phyloP scores from a whole-genome alignment of 2,888 invertebrate genomes.

The Atrina japonica region DNA sequence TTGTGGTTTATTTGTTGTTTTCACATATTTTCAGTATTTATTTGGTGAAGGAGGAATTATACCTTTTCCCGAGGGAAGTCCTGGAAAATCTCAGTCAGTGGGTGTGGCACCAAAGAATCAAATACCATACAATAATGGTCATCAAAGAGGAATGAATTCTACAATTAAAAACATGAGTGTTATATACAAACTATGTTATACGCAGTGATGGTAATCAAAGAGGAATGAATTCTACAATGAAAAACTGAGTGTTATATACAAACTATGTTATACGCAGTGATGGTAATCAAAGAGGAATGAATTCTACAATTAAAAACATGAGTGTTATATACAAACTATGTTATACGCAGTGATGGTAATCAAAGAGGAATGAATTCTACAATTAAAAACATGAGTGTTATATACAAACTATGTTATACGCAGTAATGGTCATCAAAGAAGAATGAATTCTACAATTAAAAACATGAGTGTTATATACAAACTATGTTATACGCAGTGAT shows the following conservation, averaged over 20 bases:
- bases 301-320: conserved; percentile 64
- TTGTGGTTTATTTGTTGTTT: too few species aligned
- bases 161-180: too few species aligned
- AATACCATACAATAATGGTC: conserved; percentile 76
- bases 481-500: conserved; percentile 76
- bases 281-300: conserved; percentile 69
- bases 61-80: conserved; percentile 56
- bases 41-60: too few species aligned
- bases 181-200: conserved; percentile 13
- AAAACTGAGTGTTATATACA: too few species aligned
- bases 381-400: too few species aligned
- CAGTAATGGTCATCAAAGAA: not conserved
- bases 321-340: conserved; percentile 70
- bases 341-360: conserved; percentile 74
- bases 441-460: too few species aligned
- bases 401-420: conserved; percentile 9
- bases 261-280: too few species aligned
- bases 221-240: too few species aligned
- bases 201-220: not conserved
- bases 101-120: conserved; percentile 67
- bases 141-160: conserved; percentile 70
- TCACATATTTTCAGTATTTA: too few species aligned
- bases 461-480: too few species aligned
- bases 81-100: conserved; percentile 61
- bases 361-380: conserved; percentile 69